Conservation (phyloP, 2,113 vertebrate species). For the Ploceus nigricollis region DNA sequence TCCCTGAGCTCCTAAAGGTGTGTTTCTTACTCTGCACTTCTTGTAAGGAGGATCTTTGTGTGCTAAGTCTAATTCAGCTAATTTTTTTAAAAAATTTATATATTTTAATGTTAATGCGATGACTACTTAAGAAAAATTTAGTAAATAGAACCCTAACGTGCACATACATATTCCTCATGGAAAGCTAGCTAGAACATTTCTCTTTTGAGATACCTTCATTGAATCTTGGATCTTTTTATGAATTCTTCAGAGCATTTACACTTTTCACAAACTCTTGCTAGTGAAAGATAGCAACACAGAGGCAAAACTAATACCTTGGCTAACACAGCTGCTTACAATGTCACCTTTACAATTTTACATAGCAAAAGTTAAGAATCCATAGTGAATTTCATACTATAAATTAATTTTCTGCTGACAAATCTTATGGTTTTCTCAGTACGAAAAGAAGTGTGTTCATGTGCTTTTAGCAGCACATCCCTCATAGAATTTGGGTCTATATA, state of each 20-base stretch:
- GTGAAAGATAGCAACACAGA: not conserved
- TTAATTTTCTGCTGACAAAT: not conserved
- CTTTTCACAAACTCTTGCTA: not conserved
- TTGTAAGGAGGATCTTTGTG: not conserved
- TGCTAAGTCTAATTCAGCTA: not conserved
- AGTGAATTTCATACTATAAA: not conserved
- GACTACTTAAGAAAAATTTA: not conserved
- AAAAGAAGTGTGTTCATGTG: not conserved
- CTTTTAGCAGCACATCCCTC: not conserved
- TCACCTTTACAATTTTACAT: not conserved
- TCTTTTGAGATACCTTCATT: not conserved
- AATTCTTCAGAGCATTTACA: not conserved
- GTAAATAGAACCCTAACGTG: not conserved
- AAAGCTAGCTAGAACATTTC: not conserved
- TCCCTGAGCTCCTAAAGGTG: not conserved
- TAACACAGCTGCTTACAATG: not conserved
- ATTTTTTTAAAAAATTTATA: not conserved
- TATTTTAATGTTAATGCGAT: not conserved
- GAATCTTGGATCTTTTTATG: not conserved
- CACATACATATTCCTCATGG: not conserved
- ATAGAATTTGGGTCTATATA: not conserved
- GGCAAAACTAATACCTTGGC: not conserved
- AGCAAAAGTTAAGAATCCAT: not conserved
- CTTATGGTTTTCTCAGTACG: not conserved
- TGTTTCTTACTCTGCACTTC: not conserved